Conservation (phyloP, 2,888 invertebrate genomes). For the Macrophya annulata region DNA sequence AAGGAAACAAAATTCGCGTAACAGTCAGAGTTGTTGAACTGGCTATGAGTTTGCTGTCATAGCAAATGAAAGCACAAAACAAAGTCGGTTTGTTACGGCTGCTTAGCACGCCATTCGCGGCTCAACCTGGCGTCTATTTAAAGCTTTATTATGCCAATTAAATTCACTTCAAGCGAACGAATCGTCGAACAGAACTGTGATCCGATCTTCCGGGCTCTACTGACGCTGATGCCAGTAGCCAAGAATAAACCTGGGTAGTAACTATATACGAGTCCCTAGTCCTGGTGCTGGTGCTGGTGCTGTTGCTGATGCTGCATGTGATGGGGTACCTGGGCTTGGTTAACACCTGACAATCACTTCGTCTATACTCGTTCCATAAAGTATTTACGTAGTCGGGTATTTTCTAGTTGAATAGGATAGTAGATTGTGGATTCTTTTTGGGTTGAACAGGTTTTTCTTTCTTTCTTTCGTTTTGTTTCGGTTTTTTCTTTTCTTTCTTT, state of each 20-base stretch:
- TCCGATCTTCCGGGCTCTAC: slow-evolving; percentile 35
- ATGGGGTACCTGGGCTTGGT: neutral
- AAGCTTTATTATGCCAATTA: slow-evolving; percentile 65
- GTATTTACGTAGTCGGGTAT: neutral
- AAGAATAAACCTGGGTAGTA: slow-evolving; percentile 7
- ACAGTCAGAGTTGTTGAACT: neutral
- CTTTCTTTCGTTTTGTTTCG: no score
- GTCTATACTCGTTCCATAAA: slow-evolving; percentile 18
- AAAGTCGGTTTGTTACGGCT: slow-evolving; percentile 52
- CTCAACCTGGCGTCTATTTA: slow-evolving; percentile 26
- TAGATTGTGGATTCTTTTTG: neutral
- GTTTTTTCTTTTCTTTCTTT: neutral
- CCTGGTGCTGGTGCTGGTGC: no score
- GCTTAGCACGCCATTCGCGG: slow-evolving; percentile 48
- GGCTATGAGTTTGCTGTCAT: slow-evolving; percentile 24
- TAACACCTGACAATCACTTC: slow-evolving; percentile 32
- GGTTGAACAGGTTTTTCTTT: neutral
- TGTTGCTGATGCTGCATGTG: neutral
- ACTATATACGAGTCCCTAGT: neutral
- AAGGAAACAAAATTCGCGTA: no score
- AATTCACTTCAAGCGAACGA: slow-evolving; percentile 60
- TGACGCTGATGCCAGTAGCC: neutral
- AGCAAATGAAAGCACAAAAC: slow-evolving; percentile 22
- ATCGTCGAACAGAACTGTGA: slow-evolving; percentile 33
- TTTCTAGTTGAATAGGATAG: neutral